phyloP scores from a whole-genome alignment of 2,113 vertebrate genomes.

The Alectura lathami region DNA sequence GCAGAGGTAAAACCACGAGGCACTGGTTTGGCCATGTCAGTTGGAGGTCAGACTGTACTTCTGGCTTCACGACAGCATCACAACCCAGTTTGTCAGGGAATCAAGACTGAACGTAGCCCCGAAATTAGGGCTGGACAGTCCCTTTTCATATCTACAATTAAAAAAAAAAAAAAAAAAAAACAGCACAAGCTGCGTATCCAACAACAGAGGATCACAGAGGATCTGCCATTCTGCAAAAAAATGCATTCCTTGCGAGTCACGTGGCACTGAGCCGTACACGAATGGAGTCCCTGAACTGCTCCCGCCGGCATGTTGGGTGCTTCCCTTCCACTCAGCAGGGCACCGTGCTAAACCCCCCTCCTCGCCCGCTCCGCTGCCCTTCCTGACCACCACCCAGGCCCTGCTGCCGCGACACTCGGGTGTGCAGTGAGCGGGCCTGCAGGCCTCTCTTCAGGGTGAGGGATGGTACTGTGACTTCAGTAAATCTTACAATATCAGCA shows the following conservation, averaged over 20 bases:
- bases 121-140: accelerated
- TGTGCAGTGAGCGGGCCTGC: background rate
- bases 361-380: background rate
- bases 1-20: background rate
- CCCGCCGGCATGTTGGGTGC: background rate
- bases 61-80: background rate
- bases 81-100: background rate
- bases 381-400: background rate
- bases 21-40: background rate
- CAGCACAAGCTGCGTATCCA: background rate
- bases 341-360: accelerated
- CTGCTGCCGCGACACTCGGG: background rate
- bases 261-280: background rate
- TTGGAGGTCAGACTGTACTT: background rate
- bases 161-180: background rate
- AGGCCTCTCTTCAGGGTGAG: background rate
- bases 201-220: background rate
- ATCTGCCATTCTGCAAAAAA: background rate
- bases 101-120: background rate
- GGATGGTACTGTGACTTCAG: conserved; percentile 2
- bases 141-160: background rate
- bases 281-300: background rate
- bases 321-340: background rate
- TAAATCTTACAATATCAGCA: background rate
- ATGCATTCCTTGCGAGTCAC: background rate